Evolutionary conservation across 2,797 vertebrate genomes (phyloP), one percentile per base, ranked within the genome.

Genomic region (Erethizon dorsatum): DNA sequence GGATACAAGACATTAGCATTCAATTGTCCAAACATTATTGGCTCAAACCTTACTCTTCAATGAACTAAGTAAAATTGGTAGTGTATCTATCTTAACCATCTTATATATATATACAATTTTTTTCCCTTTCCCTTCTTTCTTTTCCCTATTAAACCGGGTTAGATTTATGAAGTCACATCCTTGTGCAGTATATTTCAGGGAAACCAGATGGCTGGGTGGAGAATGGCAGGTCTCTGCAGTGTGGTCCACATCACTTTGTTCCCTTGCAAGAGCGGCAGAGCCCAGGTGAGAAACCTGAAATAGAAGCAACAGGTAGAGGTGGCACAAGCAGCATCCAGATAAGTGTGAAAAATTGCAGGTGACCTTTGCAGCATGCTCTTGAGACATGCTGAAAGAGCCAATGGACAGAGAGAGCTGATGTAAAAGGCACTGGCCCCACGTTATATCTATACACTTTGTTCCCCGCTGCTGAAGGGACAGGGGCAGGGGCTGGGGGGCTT

Each of bases 201-300:
- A 12, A 12, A 63, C 37, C 18, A 9, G 31, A n/a, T 79, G 69
- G 41, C 6, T 6, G 31, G 73, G 4, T 33, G 45, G 52, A 50
- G 87, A 41, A 24, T 4, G 28, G 33, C 17, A 22, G 45, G 28
- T 41, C 28, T 41, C 24, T 41, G 41, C 22, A 54, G 14, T 7
- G 1, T 8, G 1, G 0, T 65, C 47, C 14, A 2, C 9, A 4
- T 24, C 24, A 15, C 45, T 52, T 15, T 31, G 31, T 69, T 17
- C 4, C 18, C 28, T 41, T n/a, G 41, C 1, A 26, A 33, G 33
- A 31, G 3, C 3, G 54, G 22, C 26, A 75, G 90, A 63, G 31
- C 6, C 17, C 41, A 56, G 69, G 59, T 11, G 5, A 54, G 57
- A 61, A 56, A 47, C 15, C 59, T 18, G 37, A 73, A 13, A 14